phyloP scores from a whole-genome alignment of 2,113 vertebrate genomes.

The Anseranas semipalmata region DNA sequence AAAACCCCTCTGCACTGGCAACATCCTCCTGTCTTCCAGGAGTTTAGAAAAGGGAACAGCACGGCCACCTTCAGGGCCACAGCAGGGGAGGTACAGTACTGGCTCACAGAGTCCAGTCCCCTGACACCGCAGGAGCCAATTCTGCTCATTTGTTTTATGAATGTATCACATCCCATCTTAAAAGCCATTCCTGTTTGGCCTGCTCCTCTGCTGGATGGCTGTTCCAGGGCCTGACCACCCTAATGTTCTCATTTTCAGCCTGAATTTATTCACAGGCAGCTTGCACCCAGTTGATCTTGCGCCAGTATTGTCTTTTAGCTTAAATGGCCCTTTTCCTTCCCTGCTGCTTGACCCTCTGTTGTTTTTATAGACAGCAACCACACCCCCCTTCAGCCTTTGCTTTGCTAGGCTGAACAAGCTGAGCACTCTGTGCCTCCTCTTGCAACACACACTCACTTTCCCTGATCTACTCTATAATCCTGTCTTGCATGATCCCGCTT shows the following conservation, averaged over 20 bases:
- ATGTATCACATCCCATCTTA: not conserved
- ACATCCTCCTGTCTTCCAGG: not conserved
- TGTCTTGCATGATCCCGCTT: not conserved
- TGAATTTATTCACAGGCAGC: constrained; percentile 11
- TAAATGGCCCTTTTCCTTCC: not conserved
- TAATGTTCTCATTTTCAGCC: constrained; percentile 11
- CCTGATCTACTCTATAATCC: not conserved
- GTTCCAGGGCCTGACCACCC: not conserved
- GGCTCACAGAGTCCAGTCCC: not conserved
- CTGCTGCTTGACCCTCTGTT: constrained; percentile 12
- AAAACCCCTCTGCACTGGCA: not conserved
- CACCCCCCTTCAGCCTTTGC: not conserved
- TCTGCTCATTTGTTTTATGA: not conserved
- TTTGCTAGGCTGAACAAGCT: not conserved
- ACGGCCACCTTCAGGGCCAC: not conserved
- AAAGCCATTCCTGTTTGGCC: not conserved
- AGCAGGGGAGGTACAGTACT: not conserved
- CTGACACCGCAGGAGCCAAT: not conserved
- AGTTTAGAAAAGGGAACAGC: not conserved
- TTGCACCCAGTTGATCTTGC: not conserved
- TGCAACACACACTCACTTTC: not conserved
- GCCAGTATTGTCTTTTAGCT: not conserved
- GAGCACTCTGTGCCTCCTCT: not conserved
- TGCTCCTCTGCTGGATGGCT: not conserved
- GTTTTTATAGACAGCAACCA: not conserved